Evolutionary conservation across 1,140 invertebrate genomes (phyloP).

Genomic region (Sinella curviseta): DNA sequence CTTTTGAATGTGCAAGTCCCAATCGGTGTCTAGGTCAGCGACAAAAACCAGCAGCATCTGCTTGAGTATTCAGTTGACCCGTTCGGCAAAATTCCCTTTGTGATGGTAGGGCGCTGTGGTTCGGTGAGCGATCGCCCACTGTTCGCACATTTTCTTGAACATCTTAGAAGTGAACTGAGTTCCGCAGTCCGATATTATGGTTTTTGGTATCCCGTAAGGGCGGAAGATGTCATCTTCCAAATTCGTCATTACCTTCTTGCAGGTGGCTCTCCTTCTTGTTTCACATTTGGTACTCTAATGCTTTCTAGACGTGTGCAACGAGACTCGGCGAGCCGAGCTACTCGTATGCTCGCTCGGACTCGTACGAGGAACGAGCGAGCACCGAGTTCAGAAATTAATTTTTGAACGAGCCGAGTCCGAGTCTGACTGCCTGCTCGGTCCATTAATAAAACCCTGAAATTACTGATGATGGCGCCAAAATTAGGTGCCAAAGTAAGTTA

Average conservation of each 20-base stretch:
- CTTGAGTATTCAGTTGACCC: conserved; percentile 56
- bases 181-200: neutral
- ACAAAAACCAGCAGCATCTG: conserved; percentile 53
- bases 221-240: conserved; percentile 23
- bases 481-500: too few relatives aligned
- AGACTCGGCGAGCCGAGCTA: too few relatives aligned
- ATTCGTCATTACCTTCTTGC: neutral
- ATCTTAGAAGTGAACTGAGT: conserved; percentile 5
- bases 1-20: conserved; percentile 53
- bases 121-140: conserved; percentile 15
- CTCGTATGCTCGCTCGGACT: too few relatives aligned
- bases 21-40: conserved; percentile 51
- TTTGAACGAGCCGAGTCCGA: too few relatives aligned
- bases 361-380: too few relatives aligned
- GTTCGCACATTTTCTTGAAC: neutral
- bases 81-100: conserved; percentile 50
- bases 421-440: too few relatives aligned
- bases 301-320: too few relatives aligned
- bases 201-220: neutral
- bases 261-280: conserved; percentile 14
- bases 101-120: conserved; percentile 46
- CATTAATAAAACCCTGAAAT: too few relatives aligned
- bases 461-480: too few relatives aligned
- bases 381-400: too few relatives aligned
- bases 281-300: too few relatives aligned